Percentiles rank a stretch among this genome's conserved stretches.
These are phyloP conservation scores for Drosophila miranda DNA, from an alignment of 1,140 invertebrate genomes.

Conservation along the genomic window DNA sequence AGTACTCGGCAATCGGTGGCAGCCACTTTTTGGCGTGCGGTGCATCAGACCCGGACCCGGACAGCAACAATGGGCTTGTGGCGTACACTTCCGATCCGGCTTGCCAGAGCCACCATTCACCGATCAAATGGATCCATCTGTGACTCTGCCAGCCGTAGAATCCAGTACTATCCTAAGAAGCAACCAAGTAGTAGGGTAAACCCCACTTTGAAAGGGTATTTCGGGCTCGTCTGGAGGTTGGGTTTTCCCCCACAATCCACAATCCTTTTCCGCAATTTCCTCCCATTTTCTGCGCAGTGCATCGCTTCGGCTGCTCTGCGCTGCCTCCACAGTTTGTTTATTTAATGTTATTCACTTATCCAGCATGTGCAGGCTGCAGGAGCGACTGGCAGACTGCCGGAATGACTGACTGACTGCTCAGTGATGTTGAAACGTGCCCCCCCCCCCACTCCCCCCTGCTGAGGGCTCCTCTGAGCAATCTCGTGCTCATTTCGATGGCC, in stretches of 20 bases:
- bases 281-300: constrained; percentile 41
- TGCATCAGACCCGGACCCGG: constrained; percentile 58
- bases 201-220: constrained; percentile 3
- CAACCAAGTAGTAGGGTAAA: too few relatives aligned
- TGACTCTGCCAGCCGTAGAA: too few relatives aligned
- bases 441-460: background rate
- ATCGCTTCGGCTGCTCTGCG: constrained; percentile 40
- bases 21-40: constrained; percentile 55
- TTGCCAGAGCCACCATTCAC: too few relatives aligned
- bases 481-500: constrained; percentile 23
- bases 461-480: constrained; percentile 6
- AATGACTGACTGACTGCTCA: constrained; percentile 15
- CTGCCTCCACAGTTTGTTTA: constrained; percentile 63
- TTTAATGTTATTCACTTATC: constrained; percentile 73
- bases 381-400: constrained; percentile 14
- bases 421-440: constrained; percentile 28
- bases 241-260: background rate
- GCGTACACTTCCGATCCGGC: too few relatives aligned
- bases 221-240: background rate
- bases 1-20: constrained; percentile 51
- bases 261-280: background rate
- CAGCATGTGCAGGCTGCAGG: constrained; percentile 51
- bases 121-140: too few relatives aligned
- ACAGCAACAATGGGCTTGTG: constrained; percentile 23
- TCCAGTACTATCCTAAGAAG: too few relatives aligned